Evolutionary conservation across 2,888 invertebrate genomes (phyloP).

Genomic region (Dicyrtoma fusca): DNA sequence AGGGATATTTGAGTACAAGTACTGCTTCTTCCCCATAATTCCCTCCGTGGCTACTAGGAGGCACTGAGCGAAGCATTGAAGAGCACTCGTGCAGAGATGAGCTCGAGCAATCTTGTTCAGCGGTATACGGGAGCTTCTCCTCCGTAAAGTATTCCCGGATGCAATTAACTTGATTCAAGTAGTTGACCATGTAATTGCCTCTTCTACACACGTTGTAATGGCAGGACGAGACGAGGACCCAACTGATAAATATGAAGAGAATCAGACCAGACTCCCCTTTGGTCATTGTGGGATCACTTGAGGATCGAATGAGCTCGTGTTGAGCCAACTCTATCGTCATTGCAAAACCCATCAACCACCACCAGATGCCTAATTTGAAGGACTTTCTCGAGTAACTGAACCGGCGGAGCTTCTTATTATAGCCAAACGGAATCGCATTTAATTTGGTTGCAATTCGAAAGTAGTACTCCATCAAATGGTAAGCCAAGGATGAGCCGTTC

Average conservation of each 20-base stretch:
- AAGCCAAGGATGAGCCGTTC: background rate
- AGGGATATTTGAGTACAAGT: constrained; percentile 10
- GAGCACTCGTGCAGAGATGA: background rate
- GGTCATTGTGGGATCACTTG: background rate
- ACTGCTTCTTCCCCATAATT: background rate
- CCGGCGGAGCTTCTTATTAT: background rate
- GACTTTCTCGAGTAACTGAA: background rate
- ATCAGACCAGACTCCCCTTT: constrained; percentile 4
- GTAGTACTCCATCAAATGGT: constrained; percentile 7
- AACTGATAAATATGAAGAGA: constrained; percentile 9
- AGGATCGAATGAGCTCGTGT: background rate
- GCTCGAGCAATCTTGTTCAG: constrained; percentile 2
- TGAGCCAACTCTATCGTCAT: background rate
- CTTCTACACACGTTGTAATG: background rate
- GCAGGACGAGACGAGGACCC: background rate
- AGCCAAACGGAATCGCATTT: constrained; percentile 11
- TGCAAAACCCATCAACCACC: background rate
- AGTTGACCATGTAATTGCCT: background rate
- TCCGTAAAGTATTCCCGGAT: constrained; percentile 7
- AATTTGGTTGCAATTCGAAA: background rate
- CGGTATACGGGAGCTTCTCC: background rate
- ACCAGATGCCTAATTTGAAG: background rate
- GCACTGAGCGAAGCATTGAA: constrained; percentile 9
- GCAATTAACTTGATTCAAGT: background rate
- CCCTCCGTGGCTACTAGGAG: constrained; percentile 4